phyloP scores from a whole-genome alignment of 2,113 vertebrate species.

The Rhea pennata region DNA sequence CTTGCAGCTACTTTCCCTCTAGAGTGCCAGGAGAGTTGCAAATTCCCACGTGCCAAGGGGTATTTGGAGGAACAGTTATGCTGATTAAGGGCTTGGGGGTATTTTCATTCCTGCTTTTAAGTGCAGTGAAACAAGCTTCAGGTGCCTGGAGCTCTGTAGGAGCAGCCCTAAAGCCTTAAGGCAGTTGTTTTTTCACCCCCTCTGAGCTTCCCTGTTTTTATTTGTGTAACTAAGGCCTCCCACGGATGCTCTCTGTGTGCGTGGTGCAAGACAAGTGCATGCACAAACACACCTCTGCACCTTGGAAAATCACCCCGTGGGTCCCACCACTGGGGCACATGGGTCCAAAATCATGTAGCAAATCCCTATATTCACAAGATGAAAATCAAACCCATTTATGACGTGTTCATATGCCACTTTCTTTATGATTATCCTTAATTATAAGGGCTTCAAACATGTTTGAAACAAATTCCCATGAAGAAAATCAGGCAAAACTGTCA shows the following conservation, averaged over 20 bases:
- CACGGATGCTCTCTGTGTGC: not conserved
- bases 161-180: not conserved
- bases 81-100: not conserved
- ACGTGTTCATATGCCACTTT: not conserved
- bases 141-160: not conserved
- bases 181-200: not conserved
- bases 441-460: not conserved
- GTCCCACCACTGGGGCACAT: not conserved
- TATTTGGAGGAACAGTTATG: conserved; percentile 6
- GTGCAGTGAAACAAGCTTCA: not conserved
- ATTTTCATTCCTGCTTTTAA: not conserved
- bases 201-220: not conserved
- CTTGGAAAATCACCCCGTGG: not conserved
- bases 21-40: not conserved
- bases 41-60: not conserved
- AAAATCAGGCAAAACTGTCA: not conserved
- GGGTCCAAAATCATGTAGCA: not conserved
- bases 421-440: not conserved
- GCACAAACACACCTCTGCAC: not conserved
- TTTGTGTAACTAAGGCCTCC: not conserved
- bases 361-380: not conserved
- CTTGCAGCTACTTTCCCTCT: not conserved
- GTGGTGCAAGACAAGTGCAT: not conserved
- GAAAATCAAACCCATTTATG: not conserved
- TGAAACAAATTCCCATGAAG: not conserved